Base-by-base conservation (phyloP, 2,888 invertebrate genomes). In the Omphaloscelis lunosa region DNA sequence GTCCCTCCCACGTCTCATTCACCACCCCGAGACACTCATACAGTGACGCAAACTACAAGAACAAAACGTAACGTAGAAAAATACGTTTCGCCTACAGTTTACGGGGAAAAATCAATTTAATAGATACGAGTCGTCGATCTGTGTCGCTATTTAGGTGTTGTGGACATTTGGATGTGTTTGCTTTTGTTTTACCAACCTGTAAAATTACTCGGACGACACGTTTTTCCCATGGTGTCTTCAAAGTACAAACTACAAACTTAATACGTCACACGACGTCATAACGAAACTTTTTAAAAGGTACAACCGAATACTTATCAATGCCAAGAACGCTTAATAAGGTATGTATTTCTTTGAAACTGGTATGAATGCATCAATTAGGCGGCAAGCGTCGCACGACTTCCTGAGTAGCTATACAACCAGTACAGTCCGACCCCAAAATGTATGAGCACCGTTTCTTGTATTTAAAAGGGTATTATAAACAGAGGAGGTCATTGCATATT, bases 311-410 rank as follows among this genome's bases (percentile, higher is more conserved):
- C 83, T 85, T 86, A 86, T 83, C 76, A 85, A 90, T 86, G 83
- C 80, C 77, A 84, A 79, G 80, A 82, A 86, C 74, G 29, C 62
- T 29, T 63, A 68, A 53, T 68, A 74, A n/a, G 82, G 83, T 83
- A 78, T 81, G 77, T 84, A 88, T 88, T 87, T 82, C 87, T 83
- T 80, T 83, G 82, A 75, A 87, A 85, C 74, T 83, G 83, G 80
- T 84, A 87, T 89, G 84, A 90, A 88, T 87, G 88, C 87, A 89
- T 88, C 84, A 89, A 84, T 88, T 87, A 88, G 84, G 82, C 81
- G 81, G 85, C 86, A 83, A 86, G 83, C 85, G 86, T 89, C 86
- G 81, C 85, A 84, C 85, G 76, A 88, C 87, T 90, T 91, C 90
- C 91, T 89, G 89, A 76, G 76, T 45, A 45, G 15, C 15, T 66